These are phyloP conservation scores for Hycleus cichorii DNA, from an alignment of 1,140 invertebrate genomes.

Conservation along the genomic window DNA sequence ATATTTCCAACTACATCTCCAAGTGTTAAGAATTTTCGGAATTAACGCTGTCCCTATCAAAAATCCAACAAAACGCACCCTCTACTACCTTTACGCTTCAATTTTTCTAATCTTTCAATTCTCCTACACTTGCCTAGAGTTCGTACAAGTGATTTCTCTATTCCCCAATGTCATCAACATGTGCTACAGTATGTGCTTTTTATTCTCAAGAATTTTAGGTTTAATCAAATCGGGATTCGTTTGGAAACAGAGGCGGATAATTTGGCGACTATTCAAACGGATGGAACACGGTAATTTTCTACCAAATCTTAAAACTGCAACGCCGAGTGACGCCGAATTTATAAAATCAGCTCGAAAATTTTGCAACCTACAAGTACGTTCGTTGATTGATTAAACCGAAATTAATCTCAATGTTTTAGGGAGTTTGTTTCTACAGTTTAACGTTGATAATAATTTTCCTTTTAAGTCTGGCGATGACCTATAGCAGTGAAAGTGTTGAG, in stretches of 20 bases:
- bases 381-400: not conserved
- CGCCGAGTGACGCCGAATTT: conserved; percentile 10
- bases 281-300: conserved; percentile 10
- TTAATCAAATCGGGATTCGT: too few species aligned
- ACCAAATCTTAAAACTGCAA: conserved; percentile 1
- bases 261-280: not conserved
- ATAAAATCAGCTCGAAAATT: conserved; percentile 7
- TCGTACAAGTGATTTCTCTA: not conserved
- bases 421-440: not conserved
- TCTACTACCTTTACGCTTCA: not conserved
- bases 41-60: conserved; percentile 1
- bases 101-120: not conserved
- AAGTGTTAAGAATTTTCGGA: not conserved
- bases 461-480: not conserved
- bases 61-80: not conserved
- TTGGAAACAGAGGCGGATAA: not conserved
- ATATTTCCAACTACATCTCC: conserved; percentile 3
- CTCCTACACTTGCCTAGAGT: not conserved
- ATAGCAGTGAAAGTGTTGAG: not conserved
- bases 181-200: conserved; percentile 7
- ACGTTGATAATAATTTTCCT: not conserved
- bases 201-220: conserved; percentile 8
- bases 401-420: not conserved
- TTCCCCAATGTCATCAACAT: conserved; percentile 6
- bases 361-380: conserved; percentile 9